Base-by-base conservation (phyloP, 2,888 invertebrate species). In the Saturnia pavonia region DNA sequence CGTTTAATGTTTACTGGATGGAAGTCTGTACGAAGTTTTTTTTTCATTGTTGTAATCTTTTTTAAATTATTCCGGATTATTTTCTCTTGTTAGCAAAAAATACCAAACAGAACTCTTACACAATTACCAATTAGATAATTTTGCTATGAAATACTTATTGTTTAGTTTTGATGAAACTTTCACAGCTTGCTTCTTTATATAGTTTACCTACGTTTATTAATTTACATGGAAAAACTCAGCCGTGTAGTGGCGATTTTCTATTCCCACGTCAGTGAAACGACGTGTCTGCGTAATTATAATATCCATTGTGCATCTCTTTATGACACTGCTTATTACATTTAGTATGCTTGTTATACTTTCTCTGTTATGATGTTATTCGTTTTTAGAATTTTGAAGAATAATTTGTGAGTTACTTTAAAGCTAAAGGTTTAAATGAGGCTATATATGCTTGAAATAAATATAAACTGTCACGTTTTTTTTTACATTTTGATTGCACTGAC, bases 1-100 rank as follows among this genome's bases (percentile, higher is more conserved):
- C 71, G 73, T 74, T 71, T 72, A 71, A 70, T 70, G 69, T 51
- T 66, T 66, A 68, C 57, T 25, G 57, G 48, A 66, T 65, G 51
- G 34, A 57, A 45, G 25, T 68, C 60, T 70, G 45, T 45, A n/a
- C 16, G 0, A 4, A 16, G 16, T 45, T 45, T 45, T 16, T 19
- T 48, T 48, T 16, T 6, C 7, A 48, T 1, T 48, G 4, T n/a
- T 16, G 0, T 19, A 19, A n/a, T 19, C 0, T n/a, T 48, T 1
- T 48, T 48, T 19, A 1, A 19, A 48, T 48, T 48, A n/a, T n/a
- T n/a, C n/a, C n/a, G n/a, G n/a, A n/a, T n/a, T n/a, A 0, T 48
- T n/a, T 48, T 48, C 19, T 6, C 19, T 4, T 19, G 19, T 6
- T 19, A 48, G 48, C 19, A 48, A 48, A 48, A 8, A 48, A 48